Evolutionary conservation across 2,113 vertebrate genomes (phyloP).

Genomic region (Australoheros scitulus): DNA sequence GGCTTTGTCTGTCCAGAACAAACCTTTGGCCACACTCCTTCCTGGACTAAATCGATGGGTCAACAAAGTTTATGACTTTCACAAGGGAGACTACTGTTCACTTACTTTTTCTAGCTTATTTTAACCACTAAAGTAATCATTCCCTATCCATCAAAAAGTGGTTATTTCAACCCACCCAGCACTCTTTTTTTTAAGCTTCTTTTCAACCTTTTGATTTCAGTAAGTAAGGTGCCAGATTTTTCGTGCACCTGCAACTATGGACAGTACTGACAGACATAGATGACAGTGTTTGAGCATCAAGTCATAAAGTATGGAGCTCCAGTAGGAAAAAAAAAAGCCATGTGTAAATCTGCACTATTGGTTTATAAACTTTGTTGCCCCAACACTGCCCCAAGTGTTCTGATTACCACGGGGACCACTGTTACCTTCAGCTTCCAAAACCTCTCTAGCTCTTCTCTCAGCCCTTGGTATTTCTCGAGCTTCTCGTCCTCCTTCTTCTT

Average conservation of each 20-base stretch:
- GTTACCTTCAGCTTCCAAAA: too few species aligned
- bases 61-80: background rate
- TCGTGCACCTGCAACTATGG: background rate
- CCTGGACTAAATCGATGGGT: background rate
- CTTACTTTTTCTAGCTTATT: background rate
- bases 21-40: background rate
- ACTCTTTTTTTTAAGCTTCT: rapidly evolving
- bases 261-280: background rate
- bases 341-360: background rate
- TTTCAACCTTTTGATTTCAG: background rate
- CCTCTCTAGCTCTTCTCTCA: too few species aligned
- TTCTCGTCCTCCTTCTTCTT: too few species aligned
- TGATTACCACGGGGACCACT: too few species aligned
- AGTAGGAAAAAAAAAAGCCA: background rate
- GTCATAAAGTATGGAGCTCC: background rate
- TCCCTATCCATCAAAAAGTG: background rate
- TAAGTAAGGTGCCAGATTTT: background rate
- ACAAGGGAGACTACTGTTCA: background rate
- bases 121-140: background rate
- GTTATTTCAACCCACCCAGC: background rate
- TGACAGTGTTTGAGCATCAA: background rate
- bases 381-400: too few species aligned
- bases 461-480: too few species aligned
- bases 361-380: too few species aligned
- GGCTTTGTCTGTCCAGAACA: background rate